Conservation (phyloP, 2,888 invertebrate species). For the Mantis religiosa region DNA sequence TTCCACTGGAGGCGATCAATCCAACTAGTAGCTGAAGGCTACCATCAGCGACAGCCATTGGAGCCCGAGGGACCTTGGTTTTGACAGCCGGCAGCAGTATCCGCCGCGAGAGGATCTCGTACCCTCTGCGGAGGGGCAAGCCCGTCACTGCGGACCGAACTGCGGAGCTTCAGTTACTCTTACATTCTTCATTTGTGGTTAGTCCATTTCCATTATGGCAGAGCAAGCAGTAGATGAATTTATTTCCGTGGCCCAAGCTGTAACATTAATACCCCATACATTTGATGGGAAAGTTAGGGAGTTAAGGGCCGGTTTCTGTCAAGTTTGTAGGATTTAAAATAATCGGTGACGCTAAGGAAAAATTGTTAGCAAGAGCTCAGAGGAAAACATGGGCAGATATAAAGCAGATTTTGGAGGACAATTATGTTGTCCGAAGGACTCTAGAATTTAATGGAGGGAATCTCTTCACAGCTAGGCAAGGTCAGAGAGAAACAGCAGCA, state of each 20-base stretch:
- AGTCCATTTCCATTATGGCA: too few species aligned
- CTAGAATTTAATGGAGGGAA: too few species aligned
- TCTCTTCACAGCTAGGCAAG: too few species aligned
- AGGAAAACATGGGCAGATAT: not conserved
- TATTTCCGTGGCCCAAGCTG: not conserved
- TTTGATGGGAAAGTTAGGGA: too few species aligned
- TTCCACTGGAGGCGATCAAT: too few species aligned
- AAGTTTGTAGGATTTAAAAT: slow-evolving; percentile 16
- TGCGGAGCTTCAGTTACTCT: too few species aligned
- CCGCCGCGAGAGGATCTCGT: not conserved
- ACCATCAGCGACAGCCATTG: not conserved
- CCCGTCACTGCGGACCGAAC: too few species aligned
- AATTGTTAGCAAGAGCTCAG: not conserved
- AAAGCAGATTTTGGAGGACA: too few species aligned
- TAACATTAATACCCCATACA: not conserved
- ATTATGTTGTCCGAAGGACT: too few species aligned
- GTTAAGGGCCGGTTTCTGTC: not conserved
- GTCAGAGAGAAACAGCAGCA: not conserved
- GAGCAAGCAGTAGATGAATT: not conserved
- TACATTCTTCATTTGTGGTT: too few species aligned
- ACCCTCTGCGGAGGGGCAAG: not conserved
- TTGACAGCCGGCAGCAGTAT: not conserved
- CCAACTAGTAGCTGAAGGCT: too few species aligned
- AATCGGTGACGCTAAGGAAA: not conserved
- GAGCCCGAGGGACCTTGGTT: not conserved